These are phyloP conservation scores for Calyptommatus sinebrachiatus DNA, from an alignment of 2,113 vertebrate species.

Conservation along the genomic window DNA sequence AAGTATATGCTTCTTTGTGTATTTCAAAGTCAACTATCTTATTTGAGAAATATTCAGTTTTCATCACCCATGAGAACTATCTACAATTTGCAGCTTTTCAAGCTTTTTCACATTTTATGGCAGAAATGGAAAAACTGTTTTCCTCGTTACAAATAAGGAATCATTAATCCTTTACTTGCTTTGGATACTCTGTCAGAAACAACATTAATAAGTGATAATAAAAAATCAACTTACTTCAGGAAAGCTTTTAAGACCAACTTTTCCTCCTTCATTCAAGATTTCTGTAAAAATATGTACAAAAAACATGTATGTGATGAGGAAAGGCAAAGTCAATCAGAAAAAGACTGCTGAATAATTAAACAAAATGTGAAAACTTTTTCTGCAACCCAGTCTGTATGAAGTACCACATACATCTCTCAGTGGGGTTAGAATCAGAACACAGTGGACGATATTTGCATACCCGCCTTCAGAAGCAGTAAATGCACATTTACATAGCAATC, in stretches of 20 bases:
- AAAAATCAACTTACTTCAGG: not conserved
- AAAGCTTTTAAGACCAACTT: not conserved
- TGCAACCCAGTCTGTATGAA: not conserved
- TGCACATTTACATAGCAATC: not conserved
- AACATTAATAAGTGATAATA: constrained; percentile 10
- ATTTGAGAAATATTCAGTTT: not conserved
- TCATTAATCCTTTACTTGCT: not conserved
- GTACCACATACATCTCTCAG: not conserved
- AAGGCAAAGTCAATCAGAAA: constrained; percentile 30
- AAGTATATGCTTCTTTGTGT: not conserved
- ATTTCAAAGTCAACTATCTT: not conserved
- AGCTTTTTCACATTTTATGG: not conserved
- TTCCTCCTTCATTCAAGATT: not conserved
- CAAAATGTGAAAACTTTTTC: not conserved
- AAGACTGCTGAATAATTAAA: not conserved
- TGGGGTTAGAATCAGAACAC: not conserved
- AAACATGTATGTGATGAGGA: not conserved
- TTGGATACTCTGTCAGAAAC: not conserved
- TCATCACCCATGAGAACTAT: not conserved
- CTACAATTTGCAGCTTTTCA: not conserved
- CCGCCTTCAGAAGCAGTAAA: constrained; percentile 5
- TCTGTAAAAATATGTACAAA: not conserved
- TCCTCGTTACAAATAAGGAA: not conserved
- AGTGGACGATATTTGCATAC: constrained; percentile 7
- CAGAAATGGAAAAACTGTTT: not conserved